Base-by-base conservation (phyloP, 2,888 invertebrate genomes). In the Erpobdella octoculata region DNA sequence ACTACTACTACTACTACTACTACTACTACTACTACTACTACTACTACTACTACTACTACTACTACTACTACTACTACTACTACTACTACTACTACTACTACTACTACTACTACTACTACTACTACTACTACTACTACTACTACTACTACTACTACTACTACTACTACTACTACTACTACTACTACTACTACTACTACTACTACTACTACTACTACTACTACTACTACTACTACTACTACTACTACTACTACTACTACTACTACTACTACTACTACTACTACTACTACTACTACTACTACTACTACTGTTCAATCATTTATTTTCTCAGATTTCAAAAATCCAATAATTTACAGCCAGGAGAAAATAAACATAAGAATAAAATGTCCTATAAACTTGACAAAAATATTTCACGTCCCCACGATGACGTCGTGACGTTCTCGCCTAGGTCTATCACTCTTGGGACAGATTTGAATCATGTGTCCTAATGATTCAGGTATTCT, bases 1-100 rank as follows among this genome's bases (percentile, higher is more conserved):
- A 68, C 68, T 68, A 68, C 68, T 68, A 62, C 68, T 68, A 68
- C 68, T 66, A 37, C 61, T 59, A 72, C 64, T 73, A 62, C 69
- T 70, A 69, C 68, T 73, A 70, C 72, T 73, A 70, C 70, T 73
- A 70, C 70, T 46, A 73, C 72, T 73, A 70, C 72, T 73, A 73
- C 64, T 73, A 70, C 69, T 73, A 73, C 72, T 73, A 69, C 70
- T 46, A 73, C 72, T 73, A 71, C 73, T 73, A 70, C 64, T 73
- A 70, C 69, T 73, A 62, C 72, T 73, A 70, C 70, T 69, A 73
- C 70, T 73, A 70, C 69, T 61, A 61, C 69, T 73, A 73, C 72
- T 69, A 70, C 70, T 73, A 62, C 70, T 69, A 73, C 61, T 73
- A 69, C 72, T 69, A 70, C 70, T 70, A 70, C 73, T 68, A 61